Evolutionary conservation across 2,113 vertebrate species (phyloP).

Genomic region (Pterocles orientalis): DNA sequence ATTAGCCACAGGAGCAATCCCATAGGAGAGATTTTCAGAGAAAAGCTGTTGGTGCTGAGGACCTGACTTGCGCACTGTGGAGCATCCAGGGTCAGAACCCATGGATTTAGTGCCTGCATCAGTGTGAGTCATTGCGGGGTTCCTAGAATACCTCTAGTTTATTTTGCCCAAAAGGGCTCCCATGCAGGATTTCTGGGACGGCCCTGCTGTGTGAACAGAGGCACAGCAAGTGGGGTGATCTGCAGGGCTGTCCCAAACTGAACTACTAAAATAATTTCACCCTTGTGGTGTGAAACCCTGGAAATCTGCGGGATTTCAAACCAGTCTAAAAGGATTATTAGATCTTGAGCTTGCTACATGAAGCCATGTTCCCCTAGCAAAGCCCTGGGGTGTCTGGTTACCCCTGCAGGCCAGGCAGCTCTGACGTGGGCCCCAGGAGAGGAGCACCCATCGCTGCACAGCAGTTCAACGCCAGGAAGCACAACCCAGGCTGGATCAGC

Average conservation of each 20-base stretch:
- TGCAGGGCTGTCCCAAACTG: not conserved
- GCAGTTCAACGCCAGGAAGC: not conserved
- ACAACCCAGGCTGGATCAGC: not conserved
- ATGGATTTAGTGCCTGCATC: not conserved
- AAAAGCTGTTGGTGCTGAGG: not conserved
- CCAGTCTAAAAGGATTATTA: not conserved
- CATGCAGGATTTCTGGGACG: not conserved
- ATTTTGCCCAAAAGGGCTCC: not conserved
- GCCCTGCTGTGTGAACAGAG: not conserved
- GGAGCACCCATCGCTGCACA: not conserved
- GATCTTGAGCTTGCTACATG: not conserved
- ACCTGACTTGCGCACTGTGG: not conserved
- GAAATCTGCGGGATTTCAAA: not conserved
- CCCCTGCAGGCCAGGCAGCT: not conserved
- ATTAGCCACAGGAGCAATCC: not conserved
- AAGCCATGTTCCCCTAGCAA: not conserved
- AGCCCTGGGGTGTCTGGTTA: not conserved
- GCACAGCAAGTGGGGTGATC: not conserved
- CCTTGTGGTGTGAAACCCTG: not conserved
- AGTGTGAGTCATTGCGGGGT: not conserved
- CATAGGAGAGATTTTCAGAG: not conserved
- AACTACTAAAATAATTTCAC: not conserved
- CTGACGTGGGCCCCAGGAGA: accelerated
- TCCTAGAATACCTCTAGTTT: not conserved
- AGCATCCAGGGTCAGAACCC: not conserved